Evolutionary conservation across 2,113 vertebrate species (phyloP).

Genomic region (Sylvicapra grimmia): DNA sequence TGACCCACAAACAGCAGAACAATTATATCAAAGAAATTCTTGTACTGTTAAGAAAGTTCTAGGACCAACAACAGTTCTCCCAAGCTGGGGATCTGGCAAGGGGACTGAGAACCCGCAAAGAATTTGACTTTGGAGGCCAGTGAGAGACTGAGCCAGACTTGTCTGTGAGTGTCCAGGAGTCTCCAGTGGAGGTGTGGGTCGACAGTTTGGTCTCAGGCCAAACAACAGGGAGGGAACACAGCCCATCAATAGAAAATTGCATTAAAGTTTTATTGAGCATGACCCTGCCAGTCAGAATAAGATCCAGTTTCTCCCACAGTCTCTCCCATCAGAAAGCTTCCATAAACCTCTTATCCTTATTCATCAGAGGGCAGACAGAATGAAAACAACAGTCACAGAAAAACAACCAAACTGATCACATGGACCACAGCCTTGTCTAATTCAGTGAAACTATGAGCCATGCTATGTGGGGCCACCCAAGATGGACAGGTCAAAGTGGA

Average conservation of each 20-base stretch:
- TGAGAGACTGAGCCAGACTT: background rate
- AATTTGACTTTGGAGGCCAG: background rate
- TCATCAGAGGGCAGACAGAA: background rate
- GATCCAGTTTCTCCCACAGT: background rate
- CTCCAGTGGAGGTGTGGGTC: background rate
- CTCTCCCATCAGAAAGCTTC: background rate
- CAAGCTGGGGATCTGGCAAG: background rate
- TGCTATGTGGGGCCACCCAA: background rate
- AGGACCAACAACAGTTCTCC: background rate
- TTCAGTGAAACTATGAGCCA: background rate
- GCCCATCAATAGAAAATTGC: background rate
- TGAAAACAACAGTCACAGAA: background rate
- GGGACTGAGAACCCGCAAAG: background rate
- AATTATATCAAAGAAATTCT: background rate
- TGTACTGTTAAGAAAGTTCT: background rate
- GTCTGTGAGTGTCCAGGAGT: background rate
- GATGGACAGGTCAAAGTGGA: background rate
- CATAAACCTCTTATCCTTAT: background rate
- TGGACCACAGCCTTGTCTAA: background rate
- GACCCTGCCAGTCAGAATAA: background rate
- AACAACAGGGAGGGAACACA: background rate
- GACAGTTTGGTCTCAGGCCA: background rate
- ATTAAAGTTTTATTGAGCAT: background rate
- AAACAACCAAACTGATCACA: background rate
- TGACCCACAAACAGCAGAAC: background rate